phyloP scores from a whole-genome alignment of 2,797 vertebrate species.

The Protonibea diacanthus region DNA sequence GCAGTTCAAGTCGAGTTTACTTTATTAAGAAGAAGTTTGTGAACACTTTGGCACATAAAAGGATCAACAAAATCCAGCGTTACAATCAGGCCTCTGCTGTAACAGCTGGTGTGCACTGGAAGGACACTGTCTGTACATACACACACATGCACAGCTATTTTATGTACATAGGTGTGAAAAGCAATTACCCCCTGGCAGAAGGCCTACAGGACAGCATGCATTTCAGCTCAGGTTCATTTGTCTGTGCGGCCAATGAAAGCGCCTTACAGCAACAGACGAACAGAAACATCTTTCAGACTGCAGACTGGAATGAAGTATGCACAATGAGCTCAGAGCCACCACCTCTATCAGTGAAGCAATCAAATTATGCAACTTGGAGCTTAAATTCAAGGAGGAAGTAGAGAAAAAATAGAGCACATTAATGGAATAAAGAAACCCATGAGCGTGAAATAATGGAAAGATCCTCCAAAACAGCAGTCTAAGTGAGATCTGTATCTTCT shows the following conservation, averaged over 20 bases:
- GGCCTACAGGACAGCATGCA: constrained; percentile 19
- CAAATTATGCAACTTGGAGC: constrained; percentile 47
- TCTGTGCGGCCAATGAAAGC: constrained; percentile 23
- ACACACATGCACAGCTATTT: constrained; percentile 33
- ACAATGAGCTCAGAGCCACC: constrained; percentile 21
- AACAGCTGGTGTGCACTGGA: constrained; percentile 59
- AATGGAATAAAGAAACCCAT: constrained; percentile 47
- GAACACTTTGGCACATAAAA: neutral
- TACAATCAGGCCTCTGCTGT: neutral
- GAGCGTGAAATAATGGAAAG: constrained; percentile 64
- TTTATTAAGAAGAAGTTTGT: neutral
- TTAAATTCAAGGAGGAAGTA: constrained; percentile 11
- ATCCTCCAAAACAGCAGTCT: constrained; percentile 59
- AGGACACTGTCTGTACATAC: constrained; percentile 34
- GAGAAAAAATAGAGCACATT: constrained; percentile 49
- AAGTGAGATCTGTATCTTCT: constrained; percentile 68
- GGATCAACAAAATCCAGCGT: neutral
- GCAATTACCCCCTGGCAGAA: constrained; percentile 51
- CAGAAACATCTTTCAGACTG: constrained; percentile 17
- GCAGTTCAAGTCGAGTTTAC: neutral
- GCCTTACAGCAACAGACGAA: constrained; percentile 1
- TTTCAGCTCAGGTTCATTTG: constrained; percentile 23
- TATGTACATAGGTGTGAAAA: constrained; percentile 43
- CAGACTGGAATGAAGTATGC: constrained; percentile 6
- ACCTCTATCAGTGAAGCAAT: constrained; percentile 51